Base-by-base conservation (phyloP, 2,888 invertebrate species). In the Orchesella flavescens region DNA sequence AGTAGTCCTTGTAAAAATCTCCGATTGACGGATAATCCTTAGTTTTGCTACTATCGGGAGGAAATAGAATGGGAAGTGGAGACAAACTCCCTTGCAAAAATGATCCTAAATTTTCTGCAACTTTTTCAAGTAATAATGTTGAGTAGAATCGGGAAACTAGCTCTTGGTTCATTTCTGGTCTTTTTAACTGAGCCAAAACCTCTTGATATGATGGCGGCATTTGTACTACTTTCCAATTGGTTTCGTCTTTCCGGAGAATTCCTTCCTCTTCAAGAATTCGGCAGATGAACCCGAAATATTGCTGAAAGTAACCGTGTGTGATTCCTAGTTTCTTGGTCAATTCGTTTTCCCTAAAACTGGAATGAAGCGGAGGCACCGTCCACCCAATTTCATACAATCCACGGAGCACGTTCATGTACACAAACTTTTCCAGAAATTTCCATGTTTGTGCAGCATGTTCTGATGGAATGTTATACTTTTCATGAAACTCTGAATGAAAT, bases 1-100 rank as follows among this genome's bases (percentile, higher is more conserved):
- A n/a, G n/a, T 34, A 34, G 43, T 24, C 65, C 2, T 13, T 9
- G 65, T 65, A 65, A 43, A 65, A 65, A 2, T 65, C 34, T n/a
- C 34, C 13, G 15, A 19, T 21, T 9, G 65, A 65, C 3, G 65
- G 65, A n/a, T 71, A 21, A 10, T 44, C 17, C 49, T 68, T 1
- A 2, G 17, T 46, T n/a, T n/a, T n/a, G n/a, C n/a, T n/a, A n/a
- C n/a, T n/a, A 5, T 53, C 53, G 1, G 49, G 49, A 2, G 76
- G 76, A 66, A 74, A 74, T 1, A 74, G 46, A 23, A 74, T 63
- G n/a, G 23, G 2, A 4, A 77, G 46, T 5, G 68, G 43, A 1
- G 68, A 57, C 7, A 23, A 1, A 0, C 53, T 17, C 19, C 75
- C 75, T n/a, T 15, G 1, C 55, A 68, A 17, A 21, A 77, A 57